Evolutionary conservation across 2,888 invertebrate species (phyloP).

Genomic region (Amblyjoppa proteus): DNA sequence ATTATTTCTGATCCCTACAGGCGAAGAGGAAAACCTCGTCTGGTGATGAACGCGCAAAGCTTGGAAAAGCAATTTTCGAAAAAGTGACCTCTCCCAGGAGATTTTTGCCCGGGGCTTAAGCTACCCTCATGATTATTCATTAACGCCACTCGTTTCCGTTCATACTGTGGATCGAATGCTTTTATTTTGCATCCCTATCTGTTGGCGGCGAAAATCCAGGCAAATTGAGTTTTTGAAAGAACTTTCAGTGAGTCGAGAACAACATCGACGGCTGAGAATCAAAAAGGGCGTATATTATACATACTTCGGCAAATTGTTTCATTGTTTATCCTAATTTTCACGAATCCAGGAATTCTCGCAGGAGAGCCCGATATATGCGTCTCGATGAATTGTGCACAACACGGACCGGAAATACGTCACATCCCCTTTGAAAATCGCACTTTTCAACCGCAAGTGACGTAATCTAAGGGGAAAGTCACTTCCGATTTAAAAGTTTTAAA

Average conservation of each 20-base stretch:
- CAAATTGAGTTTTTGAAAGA: conserved; percentile 41
- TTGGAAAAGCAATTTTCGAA: conserved; percentile 57
- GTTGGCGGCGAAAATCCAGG: conserved; percentile 24
- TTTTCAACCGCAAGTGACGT: too few species aligned
- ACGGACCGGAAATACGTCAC: too few species aligned
- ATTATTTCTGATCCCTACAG: conserved; percentile 15
- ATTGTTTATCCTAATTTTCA: not conserved
- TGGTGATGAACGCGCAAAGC: not conserved
- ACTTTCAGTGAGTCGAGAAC: not conserved
- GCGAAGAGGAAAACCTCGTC: not conserved
- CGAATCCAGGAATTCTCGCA: not conserved
- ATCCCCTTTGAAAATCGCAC: too few species aligned
- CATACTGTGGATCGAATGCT: conserved; percentile 60
- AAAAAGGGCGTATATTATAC: not conserved
- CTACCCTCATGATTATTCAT: conserved; percentile 71
- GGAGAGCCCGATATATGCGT: not conserved
- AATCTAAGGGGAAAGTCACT: too few species aligned
- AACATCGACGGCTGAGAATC: not conserved
- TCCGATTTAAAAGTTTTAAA: too few species aligned
- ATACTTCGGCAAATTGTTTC: not conserved
- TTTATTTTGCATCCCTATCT: conserved; percentile 55
- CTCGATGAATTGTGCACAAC: too few species aligned
- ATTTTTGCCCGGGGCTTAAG: conserved; percentile 39
- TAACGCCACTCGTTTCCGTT: conserved; percentile 62
- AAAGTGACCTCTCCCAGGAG: conserved; percentile 29